Conservation (phyloP, 1,140 invertebrate species). For the Pissodes strobi region DNA sequence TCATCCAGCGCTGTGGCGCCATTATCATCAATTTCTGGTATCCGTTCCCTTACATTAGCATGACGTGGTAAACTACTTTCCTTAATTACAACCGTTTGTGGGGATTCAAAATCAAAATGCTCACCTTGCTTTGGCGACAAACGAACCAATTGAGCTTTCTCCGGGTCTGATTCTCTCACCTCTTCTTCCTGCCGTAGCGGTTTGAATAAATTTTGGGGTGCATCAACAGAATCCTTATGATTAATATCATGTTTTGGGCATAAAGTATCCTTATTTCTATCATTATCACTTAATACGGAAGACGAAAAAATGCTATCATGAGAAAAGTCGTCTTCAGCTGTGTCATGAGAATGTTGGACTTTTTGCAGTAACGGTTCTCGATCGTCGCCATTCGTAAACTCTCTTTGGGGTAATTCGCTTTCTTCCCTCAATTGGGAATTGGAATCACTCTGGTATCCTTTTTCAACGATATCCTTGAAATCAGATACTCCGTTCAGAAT, state of each 20-base stretch:
- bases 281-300: not conserved
- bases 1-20: not conserved
- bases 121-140: conserved; percentile 5
- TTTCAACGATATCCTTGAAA: conserved; percentile 29
- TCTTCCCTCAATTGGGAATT: not conserved
- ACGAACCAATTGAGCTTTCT: not conserved
- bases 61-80: not conserved
- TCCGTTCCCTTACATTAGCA: not conserved
- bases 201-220: not conserved
- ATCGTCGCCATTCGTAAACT: not conserved
- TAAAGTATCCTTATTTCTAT: conserved; percentile 2
- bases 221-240: not conserved
- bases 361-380: not conserved
- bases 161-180: not conserved
- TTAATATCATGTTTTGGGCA: conserved; percentile 22
- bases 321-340: not conserved
- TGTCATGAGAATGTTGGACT: not conserved
- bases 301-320: conserved; percentile 21
- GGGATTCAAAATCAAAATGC: conserved; percentile 1
- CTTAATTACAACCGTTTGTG: conserved; percentile 4
- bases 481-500: conserved; percentile 23
- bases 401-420: not conserved
- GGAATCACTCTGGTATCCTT: not conserved
- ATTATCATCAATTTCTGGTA: not conserved
- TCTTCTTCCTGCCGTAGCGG: not conserved